Evolutionary conservation across 2,888 invertebrate species (phyloP).

Genomic region (Drosophila subsilvestris): DNA sequence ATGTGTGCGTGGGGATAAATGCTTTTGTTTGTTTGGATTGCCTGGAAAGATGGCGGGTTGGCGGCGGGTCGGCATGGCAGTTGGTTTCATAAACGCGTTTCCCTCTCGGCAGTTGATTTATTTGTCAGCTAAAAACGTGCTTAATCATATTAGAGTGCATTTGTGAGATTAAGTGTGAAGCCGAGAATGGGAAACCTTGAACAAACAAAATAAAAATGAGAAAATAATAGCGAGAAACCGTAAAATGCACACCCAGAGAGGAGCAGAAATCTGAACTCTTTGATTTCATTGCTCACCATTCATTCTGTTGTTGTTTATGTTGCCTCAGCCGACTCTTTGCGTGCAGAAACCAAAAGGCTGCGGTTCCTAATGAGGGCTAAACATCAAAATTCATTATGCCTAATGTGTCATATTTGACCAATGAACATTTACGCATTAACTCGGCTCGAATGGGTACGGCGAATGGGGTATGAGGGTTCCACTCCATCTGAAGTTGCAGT

Average conservation of each 20-base stretch:
- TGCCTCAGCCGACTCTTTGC: no score
- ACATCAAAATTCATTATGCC: conserved; percentile 39
- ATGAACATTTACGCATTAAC: conserved; percentile 57
- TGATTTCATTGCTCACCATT: background rate
- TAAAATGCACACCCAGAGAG: background rate
- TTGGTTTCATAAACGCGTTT: conserved; percentile 59
- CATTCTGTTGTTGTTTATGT: background rate
- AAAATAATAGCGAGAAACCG: background rate
- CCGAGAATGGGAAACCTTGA: conserved; percentile 18
- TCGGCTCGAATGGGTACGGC: conserved; percentile 8
- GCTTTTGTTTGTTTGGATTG: conserved; percentile 64
- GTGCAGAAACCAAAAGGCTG: background rate
- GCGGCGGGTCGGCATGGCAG: conserved; percentile 31
- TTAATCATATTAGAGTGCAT: conserved; percentile 82
- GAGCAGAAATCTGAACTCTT: background rate
- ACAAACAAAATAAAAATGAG: background rate
- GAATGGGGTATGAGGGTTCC: no score
- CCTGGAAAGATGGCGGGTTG: conserved; percentile 12
- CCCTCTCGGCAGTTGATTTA: conserved; percentile 75
- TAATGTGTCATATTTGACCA: conserved; percentile 53
- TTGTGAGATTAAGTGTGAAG: conserved; percentile 72
- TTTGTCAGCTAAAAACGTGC: conserved; percentile 79
- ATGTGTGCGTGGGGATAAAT: conserved; percentile 30
- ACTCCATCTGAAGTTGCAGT: background rate
- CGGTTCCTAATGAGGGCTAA: conserved; percentile 16